A percentile compares a stretch with the other conserved stretches of the same genome.
These are phyloP conservation scores for Drosophila formosana DNA, from an alignment of 2,888 invertebrate genomes.

Conservation along the genomic window DNA sequence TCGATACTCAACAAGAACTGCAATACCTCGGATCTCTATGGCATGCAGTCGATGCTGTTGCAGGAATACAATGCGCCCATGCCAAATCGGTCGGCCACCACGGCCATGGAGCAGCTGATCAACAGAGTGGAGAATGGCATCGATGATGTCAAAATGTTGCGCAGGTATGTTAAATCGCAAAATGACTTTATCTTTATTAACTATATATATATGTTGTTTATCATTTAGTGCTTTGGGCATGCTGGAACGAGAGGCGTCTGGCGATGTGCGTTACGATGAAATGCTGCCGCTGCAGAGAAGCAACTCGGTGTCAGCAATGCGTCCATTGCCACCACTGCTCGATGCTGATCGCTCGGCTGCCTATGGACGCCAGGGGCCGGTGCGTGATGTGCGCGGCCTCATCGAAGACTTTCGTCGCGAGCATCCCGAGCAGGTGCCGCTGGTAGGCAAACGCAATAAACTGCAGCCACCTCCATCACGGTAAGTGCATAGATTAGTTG, in stretches of 20 bases:
- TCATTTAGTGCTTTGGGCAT: constrained; percentile 46
- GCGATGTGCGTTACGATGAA: constrained; percentile 14
- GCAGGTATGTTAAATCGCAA: constrained; percentile 33
- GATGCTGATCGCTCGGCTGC: constrained; percentile 16
- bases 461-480: constrained; percentile 20
- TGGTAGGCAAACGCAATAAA: constrained; percentile 89
- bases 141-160: constrained; percentile 44
- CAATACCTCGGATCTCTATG: constrained; percentile 51
- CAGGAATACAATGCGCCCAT: constrained; percentile 40
- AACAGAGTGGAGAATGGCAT: constrained; percentile 42
- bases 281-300: constrained; percentile 27
- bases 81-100: constrained; percentile 3
- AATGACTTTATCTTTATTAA: not conserved
- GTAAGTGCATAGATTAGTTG: constrained; percentile 11
- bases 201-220: too few relatives aligned
- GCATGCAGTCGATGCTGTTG: constrained; percentile 49
- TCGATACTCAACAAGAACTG: constrained; percentile 44
- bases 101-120: constrained; percentile 45
- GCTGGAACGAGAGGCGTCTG: constrained; percentile 12
- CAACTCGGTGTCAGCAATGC: constrained; percentile 46
- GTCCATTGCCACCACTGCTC: constrained; percentile 25
- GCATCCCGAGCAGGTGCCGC: constrained; percentile 90
- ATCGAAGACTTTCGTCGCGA: constrained; percentile 92
- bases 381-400: constrained; percentile 93
- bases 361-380: constrained; percentile 89